Conservation (phyloP, 2,113 vertebrate genomes). For the Lepisosteus oculatus region DNA sequence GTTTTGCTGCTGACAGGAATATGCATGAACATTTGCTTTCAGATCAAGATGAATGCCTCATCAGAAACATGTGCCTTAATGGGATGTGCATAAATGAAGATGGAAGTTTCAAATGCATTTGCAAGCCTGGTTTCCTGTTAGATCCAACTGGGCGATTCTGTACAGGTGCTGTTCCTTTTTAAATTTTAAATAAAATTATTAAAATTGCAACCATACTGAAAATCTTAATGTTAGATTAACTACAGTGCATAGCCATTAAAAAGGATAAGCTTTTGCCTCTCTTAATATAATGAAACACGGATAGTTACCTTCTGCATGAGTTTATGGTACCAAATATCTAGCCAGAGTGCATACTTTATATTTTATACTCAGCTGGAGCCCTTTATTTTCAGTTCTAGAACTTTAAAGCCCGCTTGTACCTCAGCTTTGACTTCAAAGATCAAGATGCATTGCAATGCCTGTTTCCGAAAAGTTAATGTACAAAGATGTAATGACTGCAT, state of each 20-base stretch:
- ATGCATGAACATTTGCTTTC: constrained; percentile 17
- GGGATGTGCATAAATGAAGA: constrained; percentile 97
- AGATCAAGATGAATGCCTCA: constrained; percentile 96
- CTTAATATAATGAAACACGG: too few relatives aligned
- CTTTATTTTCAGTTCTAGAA: too few relatives aligned
- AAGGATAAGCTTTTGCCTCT: too few relatives aligned
- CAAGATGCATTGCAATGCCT: too few relatives aligned
- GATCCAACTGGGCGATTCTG: constrained; percentile 67
- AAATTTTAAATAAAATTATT: too few relatives aligned
- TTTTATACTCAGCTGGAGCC: too few relatives aligned
- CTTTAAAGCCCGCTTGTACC: neutral
- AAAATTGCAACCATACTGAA: neutral
- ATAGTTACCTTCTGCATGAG: too few relatives aligned
- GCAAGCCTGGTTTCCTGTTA: constrained; percentile 87
- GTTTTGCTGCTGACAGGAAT: neutral
- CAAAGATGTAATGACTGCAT: constrained; percentile 1
- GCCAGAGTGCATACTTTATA: neutral
- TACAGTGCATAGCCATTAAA: too few relatives aligned
- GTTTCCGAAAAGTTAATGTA: neutral
- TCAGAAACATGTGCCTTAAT: constrained; percentile 92
- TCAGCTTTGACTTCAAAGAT: neutral
- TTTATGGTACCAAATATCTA: neutral
- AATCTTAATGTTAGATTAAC: too few relatives aligned
- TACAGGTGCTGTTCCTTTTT: constrained; percentile 49
- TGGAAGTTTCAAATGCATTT: constrained; percentile 97